phyloP scores from a whole-genome alignment of 2,113 vertebrate species.

The Leptosomus discolor region DNA sequence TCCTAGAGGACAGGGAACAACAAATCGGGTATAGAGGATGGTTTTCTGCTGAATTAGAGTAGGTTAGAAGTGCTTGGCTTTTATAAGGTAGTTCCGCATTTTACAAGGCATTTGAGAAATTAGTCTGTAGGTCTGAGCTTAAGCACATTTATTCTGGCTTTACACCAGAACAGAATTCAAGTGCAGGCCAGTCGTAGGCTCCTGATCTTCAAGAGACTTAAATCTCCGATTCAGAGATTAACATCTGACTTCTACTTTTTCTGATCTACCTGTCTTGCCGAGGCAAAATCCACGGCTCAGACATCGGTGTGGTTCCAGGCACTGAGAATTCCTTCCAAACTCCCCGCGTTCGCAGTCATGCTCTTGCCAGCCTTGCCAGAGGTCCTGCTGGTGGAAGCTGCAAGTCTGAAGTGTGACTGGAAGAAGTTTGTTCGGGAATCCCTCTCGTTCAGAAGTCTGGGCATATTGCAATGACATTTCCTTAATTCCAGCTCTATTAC shows the following conservation, averaged over 20 bases:
- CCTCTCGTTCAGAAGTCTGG: not conserved
- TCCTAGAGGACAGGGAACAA: not conserved
- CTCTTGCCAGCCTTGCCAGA: not conserved
- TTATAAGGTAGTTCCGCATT: not conserved
- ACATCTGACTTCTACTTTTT: not conserved
- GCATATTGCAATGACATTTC: not conserved
- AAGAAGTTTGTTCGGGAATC: constrained; percentile 6
- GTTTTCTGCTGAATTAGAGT: not conserved
- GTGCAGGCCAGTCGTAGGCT: not conserved
- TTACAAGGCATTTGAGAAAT: not conserved
- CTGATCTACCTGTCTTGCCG: not conserved
- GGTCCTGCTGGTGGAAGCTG: not conserved
- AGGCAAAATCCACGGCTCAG: not conserved
- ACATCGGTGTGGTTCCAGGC: not conserved
- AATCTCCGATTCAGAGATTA: not conserved
- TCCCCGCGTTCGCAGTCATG: not conserved
- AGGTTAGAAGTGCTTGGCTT: not conserved
- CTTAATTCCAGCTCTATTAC: constrained; percentile 26
- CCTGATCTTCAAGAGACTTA: not conserved
- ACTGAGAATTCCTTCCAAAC: not conserved
- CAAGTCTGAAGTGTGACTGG: not conserved
- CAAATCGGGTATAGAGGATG: not conserved
- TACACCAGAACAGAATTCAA: not conserved
- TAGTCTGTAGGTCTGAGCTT: not conserved
- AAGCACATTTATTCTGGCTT: not conserved